phyloP scores from a whole-genome alignment of 2,113 vertebrate species.

The Puma concolor region DNA sequence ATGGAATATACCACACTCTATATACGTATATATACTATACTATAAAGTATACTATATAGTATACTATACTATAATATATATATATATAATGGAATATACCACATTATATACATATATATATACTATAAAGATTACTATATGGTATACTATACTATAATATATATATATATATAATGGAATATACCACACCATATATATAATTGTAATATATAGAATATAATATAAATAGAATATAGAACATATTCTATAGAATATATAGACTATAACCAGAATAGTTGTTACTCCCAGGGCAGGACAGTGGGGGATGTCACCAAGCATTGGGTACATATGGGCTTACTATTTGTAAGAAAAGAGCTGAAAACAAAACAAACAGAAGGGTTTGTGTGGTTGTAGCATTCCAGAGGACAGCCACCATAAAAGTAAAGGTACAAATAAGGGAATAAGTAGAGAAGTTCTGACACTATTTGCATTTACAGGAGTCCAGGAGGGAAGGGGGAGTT shows the following conservation, averaged over 20 bases:
- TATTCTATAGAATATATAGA: background rate
- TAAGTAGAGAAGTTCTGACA: background rate
- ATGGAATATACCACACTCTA: no score
- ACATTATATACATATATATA: no score
- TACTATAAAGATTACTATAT: no score
- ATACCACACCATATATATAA: no score
- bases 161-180: no score
- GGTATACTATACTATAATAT: no score
- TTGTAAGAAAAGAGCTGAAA: background rate
- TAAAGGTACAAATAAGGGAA: background rate
- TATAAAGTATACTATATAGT: no score
- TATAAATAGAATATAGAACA: no score
- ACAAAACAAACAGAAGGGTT: background rate
- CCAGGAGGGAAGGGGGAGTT: background rate
- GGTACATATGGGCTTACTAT: background rate
- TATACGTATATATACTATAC: no score
- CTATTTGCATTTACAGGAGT: background rate
- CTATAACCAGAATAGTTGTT: background rate
- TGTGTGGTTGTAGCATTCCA: background rate
- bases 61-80: no score
- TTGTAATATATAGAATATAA: no score
- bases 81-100: no score
- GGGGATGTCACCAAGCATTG: background rate
- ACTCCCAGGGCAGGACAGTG: background rate
- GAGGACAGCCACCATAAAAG: background rate